These are phyloP conservation scores for Cydia amplana DNA, from an alignment of 1,140 invertebrate species.

Conservation along the genomic window DNA sequence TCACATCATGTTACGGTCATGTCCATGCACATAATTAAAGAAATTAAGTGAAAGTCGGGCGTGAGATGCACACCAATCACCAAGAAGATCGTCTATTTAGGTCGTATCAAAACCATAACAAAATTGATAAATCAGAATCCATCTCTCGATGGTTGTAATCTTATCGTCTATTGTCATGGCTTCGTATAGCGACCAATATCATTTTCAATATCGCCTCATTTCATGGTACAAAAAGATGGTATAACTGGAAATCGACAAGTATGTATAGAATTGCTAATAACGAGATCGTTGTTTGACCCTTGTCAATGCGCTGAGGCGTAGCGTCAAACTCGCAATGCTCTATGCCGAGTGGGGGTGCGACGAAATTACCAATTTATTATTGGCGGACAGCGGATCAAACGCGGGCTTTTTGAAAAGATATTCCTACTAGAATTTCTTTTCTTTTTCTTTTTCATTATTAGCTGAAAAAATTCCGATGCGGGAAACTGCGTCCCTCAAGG, in stretches of 20 bases:
- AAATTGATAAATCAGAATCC: no score
- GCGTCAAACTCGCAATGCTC: not conserved
- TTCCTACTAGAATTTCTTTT: not conserved
- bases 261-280: conserved; percentile 27
- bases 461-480: no score
- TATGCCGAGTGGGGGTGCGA: not conserved
- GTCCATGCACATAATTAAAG: no score
- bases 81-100: no score
- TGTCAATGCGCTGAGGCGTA: conserved; percentile 21
- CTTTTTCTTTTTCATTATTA: not conserved
- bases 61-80: no score
- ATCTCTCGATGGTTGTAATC: no score
- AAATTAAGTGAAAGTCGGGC: no score
- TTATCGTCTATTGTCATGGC: no score
- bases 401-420: not conserved
- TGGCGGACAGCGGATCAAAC: not conserved
- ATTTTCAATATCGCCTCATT: not conserved
- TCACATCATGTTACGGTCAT: no score
- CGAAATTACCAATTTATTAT: conserved; percentile 10
- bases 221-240: not conserved
- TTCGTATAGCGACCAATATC: no score
- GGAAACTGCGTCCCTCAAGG: no score
- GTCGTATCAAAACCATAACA: no score
- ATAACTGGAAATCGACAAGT: conserved; percentile 12
- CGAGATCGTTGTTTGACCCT: conserved; percentile 22